phyloP scores from a whole-genome alignment of 2,797 vertebrate genomes.

The Micrastur ruficollis region DNA sequence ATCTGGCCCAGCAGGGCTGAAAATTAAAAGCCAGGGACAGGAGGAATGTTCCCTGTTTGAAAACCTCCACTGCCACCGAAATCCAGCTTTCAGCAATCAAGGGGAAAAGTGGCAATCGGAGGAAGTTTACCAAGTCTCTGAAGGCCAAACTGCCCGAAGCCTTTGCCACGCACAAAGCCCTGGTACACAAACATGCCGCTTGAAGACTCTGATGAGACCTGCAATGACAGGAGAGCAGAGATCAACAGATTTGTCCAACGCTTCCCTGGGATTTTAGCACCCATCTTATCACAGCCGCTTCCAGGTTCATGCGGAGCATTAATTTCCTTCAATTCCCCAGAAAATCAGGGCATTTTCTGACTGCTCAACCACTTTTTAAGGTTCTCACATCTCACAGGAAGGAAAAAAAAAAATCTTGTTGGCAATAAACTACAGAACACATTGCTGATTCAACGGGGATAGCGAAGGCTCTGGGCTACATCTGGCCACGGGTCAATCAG shows the following conservation, averaged over 20 bases:
- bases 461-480: neutral
- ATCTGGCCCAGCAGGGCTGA: fast-evolving
- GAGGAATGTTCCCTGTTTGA: neutral
- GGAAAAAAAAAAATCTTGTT: neutral
- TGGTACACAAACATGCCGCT: slow-evolving; percentile 96
- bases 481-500: neutral
- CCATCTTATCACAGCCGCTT: neutral
- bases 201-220: slow-evolving; percentile 93
- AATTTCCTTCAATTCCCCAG: neutral
- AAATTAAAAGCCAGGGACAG: neutral
- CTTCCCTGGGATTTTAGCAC: neutral
- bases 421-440: neutral
- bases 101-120: fast-evolving
- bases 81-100: fast-evolving
- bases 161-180: slow-evolving; percentile 95
- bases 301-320: neutral
- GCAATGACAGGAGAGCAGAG: neutral
- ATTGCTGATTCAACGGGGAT: neutral
- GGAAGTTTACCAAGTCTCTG: slow-evolving; percentile 90
- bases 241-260: fast-evolving
- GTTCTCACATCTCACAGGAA: neutral
- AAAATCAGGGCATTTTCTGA: neutral
- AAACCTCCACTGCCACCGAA: neutral
- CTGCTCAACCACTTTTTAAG: neutral
- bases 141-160: slow-evolving; percentile 97